phyloP scores from a whole-genome alignment of 2,113 vertebrate genomes.

The Phylloscopus trochiloides region DNA sequence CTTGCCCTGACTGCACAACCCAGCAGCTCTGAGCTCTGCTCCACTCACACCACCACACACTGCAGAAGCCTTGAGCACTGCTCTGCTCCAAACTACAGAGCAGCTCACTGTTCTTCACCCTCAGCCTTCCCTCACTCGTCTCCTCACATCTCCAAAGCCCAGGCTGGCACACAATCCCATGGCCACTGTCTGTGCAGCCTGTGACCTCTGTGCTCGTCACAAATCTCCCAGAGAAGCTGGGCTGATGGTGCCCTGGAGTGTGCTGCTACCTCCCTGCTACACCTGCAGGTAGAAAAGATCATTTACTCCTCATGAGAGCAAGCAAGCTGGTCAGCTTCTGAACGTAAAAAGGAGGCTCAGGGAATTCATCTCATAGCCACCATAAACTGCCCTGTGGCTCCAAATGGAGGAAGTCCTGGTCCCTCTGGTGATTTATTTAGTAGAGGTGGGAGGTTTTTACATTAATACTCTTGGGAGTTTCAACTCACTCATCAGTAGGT shows the following conservation, averaged over 20 bases:
- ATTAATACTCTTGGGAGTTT: neutral
- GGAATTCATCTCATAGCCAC: neutral
- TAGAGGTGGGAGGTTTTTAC: neutral
- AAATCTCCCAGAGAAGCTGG: neutral
- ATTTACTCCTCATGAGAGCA: neutral
- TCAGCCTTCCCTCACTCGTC: neutral
- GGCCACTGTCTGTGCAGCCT: fast-evolving
- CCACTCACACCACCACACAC: neutral
- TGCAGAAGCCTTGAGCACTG: neutral
- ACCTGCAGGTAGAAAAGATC: neutral
- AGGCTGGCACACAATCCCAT: neutral
- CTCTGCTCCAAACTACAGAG: neutral
- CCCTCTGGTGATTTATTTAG: neutral
- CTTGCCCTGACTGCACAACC: neutral
- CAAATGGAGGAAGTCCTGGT: neutral
- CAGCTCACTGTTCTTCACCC: fast-evolving
- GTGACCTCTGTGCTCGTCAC: fast-evolving
- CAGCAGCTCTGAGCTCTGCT: neutral
- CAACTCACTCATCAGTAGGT: neutral
- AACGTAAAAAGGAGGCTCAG: neutral
- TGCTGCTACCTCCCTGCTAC: neutral
- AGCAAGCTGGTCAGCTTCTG: neutral
- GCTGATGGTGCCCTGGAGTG: fast-evolving
- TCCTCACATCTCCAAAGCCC: neutral
- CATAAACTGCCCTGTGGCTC: neutral